Base-by-base conservation (phyloP, 2,113 vertebrate species). In the Dryoscopus gambensis region DNA sequence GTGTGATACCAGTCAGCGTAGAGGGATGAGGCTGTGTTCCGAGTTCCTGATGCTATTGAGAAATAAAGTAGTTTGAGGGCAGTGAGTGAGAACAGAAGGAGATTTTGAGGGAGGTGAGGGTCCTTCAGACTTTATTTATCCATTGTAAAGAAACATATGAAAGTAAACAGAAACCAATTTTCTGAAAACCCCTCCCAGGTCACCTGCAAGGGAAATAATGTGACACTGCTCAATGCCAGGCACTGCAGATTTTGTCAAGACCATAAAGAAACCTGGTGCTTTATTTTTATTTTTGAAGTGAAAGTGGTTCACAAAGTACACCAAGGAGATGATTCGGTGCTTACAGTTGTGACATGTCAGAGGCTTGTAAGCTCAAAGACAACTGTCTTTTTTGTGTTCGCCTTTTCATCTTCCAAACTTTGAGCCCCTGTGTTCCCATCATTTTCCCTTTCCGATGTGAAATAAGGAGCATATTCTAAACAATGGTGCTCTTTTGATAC, bases 401-500 rank as follows among this genome's bases (percentile, higher is more conserved):
- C 65, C 96, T 97, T 97, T 97, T 97, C 94, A 96, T 97, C 96
- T 95, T 94, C 73, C 86, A 94, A 94, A 95, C 88, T 86, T 96
- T 92, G 93, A 97, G 95, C 79, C 88, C 76, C 30, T 56, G 28
- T 92, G 92, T 96, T 96, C 68, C 83, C 82, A 95, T 93, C 86
- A 68, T 92, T 96, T 95, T 95, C 69, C 52, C 42, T 90, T 94
- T 93, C 73, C 77, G 0, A 37, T 78, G 76, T 89, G 92, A 96
- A 92, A 92, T 93, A 95, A 96, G 95, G 90, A 94, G 96, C 86
- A 95, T 93, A 94, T 89, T 96, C 95, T 95, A 95, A 96, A 95
- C 93, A 96, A 86, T 95, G 77, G 86, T 73, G 76, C 63, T 96
- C 95, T 96, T 96, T 95, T 96, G 95, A 96, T 95, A 89, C 44